phyloP scores from a whole-genome alignment of 2,888 invertebrate genomes.

The Dolomedes plantarius region DNA sequence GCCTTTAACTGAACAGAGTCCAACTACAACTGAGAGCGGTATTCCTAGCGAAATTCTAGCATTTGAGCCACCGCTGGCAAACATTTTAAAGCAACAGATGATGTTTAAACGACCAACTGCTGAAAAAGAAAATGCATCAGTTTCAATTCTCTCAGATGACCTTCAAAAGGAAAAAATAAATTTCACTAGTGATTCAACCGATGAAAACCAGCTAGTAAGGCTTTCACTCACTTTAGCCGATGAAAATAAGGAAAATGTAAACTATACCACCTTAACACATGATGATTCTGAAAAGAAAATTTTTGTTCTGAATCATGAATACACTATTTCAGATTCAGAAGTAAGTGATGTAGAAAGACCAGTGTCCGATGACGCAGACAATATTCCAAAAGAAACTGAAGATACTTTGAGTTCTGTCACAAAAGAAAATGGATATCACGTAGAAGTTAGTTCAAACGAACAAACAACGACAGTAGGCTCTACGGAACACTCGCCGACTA shows the following conservation, averaged over 20 bases:
- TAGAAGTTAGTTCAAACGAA: no score
- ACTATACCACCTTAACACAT: no score
- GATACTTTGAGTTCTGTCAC: no score
- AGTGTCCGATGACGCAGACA: background rate
- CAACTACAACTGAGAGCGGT: background rate
- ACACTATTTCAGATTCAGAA: background rate
- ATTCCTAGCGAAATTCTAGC: background rate
- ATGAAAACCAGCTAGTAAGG: background rate
- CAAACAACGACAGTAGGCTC: no score
- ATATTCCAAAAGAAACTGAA: no score
- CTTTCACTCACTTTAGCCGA: background rate
- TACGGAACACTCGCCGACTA: no score
- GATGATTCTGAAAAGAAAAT: background rate
- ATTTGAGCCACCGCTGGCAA: background rate
- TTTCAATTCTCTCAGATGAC: no score
- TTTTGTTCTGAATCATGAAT: background rate
- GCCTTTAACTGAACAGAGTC: background rate
- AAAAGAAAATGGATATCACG: no score
- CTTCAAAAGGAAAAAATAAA: background rate
- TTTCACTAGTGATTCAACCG: background rate
- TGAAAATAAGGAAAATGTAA: no score
- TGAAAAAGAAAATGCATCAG: background rate
- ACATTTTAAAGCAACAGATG: background rate
- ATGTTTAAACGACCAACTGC: background rate
- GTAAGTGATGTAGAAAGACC: background rate